Base-by-base conservation (phyloP, 1,140 invertebrate genomes). In the Lamellibrachia luymesi region DNA sequence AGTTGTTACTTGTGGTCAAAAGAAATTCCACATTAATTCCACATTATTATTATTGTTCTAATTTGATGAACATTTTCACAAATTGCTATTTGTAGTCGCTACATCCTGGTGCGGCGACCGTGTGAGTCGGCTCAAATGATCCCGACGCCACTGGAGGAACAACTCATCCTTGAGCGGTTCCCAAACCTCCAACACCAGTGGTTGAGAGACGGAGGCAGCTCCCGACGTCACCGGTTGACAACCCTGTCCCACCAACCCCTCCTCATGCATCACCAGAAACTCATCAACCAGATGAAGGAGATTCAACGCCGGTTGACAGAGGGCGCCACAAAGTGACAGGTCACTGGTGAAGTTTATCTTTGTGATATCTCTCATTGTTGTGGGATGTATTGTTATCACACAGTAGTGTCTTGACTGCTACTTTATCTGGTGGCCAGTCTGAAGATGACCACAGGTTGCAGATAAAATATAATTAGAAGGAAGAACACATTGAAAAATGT, bases 121-220 rank as follows among this genome's bases (percentile, higher is more conserved):
- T 93, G 94, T 22, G 94, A 93, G 49, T 10, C 50, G 50, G 25
- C 56, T 22, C 38, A 93, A 4, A 94, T 95, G 2, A 10, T 95
- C 4, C 95, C 95, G 4, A 94, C 95, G 13, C 95, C 95, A 10
- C 64, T 96, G 91, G 95, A 96, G 80, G 95, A 96, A 92, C 95
- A 96, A 89, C 94, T 96, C 7, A 92, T 96, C 38, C 93, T 94
- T 13, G 94, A 95, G 50, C 91, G 95, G 51, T 96, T 96, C 91
- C 95, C 95, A 13, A 13, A 94, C 94, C 89, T 92, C 94, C 52
- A 94, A 95, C 10, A 93, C 93, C 64, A 95, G 94, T 91, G 93
- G 92, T 50, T 92, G 27, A n/a, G 91, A 80, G 64, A 80, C 64
- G 64, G 8, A 10, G 64, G 64, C 0, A 22, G 64, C 64, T 80